Base-by-base conservation (phyloP, 2,113 vertebrate genomes). In the Loxodonta africana region DNA sequence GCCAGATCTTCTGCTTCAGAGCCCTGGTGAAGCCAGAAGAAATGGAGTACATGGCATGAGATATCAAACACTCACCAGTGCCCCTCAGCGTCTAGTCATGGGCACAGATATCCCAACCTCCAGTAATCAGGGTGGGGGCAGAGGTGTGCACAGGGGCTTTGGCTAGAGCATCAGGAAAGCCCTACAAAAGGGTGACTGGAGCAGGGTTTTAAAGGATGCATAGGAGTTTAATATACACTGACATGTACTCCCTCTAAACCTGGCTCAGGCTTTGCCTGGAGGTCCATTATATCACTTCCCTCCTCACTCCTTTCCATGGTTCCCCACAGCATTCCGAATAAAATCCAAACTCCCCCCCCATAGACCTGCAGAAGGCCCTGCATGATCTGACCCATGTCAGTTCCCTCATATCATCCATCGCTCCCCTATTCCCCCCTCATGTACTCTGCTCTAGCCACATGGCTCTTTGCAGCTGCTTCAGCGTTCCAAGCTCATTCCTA, bases 1-100 rank as follows among this genome's bases (percentile, higher is more conserved):
- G 99, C 99, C 99, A 99, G 78, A 99, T 97, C 97, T 98, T 98
- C 93, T 98, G 97, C 86, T 97, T 98, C 90, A 98, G 90, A 80
- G 97, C 33, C 67, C 98, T 98, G 74, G 46, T 8, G 12, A 81
- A 77, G 30, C 73, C 48, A 65, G 57, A 41, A 87, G 65, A 87
- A 92, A 90, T 1, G 25, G 33, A 63, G 21, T 67, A 51, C 30
- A 14, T 28, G 33, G 8, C 23, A n/a, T 28, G 30, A 73, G 57
- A 28, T 26, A 6, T 1, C 30, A 46, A 41, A 41, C 5, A 44
- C 44, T 62, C 21, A 63, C 46, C 69, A 5, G 14, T 23, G 30
- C 4, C 60, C 25, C 30, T 80, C 44, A 8, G 44, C 21, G 25
- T 23, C 57, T n/a, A 69, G 41, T 41, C 53, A 26, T 28, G 37